A percentile compares a stretch with the other conserved stretches of the same genome.
Conservation (phyloP, 2,113 vertebrate genomes). For the Solea senegalensis region DNA sequence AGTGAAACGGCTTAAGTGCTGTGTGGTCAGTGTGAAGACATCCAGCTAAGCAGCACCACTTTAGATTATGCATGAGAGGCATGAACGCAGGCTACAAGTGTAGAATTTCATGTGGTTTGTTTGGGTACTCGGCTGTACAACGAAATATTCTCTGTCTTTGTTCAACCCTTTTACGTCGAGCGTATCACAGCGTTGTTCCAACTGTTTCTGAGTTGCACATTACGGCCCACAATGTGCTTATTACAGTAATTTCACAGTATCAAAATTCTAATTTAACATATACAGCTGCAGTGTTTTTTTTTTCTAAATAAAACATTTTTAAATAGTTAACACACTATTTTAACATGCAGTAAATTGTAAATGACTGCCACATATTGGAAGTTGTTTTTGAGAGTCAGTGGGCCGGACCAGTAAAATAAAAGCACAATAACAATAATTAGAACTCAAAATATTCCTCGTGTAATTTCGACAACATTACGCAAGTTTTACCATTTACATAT, state of each 20-base stretch:
- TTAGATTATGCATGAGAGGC: neutral
- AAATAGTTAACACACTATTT: too few relatives aligned
- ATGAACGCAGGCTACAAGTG: neutral
- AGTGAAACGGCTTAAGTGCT: neutral
- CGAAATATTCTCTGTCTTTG: neutral
- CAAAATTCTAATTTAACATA: too few relatives aligned
- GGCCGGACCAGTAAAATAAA: too few relatives aligned
- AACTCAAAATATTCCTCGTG: too few relatives aligned
- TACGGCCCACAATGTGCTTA: too few relatives aligned
- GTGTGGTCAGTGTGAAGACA: neutral
- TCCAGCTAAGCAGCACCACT: neutral
- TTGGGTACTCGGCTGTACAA: constrained; percentile 11
- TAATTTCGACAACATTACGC: too few relatives aligned
- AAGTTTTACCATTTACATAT: too few relatives aligned
- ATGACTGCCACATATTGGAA: neutral
- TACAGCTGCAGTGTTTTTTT: neutral
- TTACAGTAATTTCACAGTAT: too few relatives aligned
- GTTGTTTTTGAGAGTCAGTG: too few relatives aligned
- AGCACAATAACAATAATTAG: too few relatives aligned
- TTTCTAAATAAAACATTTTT: neutral
- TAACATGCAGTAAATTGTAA: neutral
- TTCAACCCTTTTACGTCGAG: neutral
- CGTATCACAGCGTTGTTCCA: too few relatives aligned
- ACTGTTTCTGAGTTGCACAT: too few relatives aligned
- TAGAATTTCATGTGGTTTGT: neutral